These are phyloP conservation scores for Latrodectus geometricus DNA, from an alignment of 1,140 invertebrate genomes.

Conservation along the genomic window DNA sequence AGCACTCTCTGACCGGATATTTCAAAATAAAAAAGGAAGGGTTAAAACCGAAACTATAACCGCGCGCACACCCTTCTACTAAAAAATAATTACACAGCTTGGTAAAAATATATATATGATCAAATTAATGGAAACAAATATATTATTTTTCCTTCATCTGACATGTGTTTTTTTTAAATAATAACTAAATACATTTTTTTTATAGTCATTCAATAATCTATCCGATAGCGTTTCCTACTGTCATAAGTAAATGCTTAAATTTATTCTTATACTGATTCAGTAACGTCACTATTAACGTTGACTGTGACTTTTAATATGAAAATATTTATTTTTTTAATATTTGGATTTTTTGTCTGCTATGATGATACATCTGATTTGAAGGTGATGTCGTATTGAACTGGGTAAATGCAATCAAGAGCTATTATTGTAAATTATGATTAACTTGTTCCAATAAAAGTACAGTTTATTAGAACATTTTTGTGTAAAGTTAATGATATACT, in stretches of 20 bases:
- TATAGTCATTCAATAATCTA: too few relatives aligned
- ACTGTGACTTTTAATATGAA: constrained; percentile 27
- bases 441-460: neutral
- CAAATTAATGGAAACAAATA: too few relatives aligned
- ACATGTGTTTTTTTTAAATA: too few relatives aligned
- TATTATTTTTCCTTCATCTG: too few relatives aligned
- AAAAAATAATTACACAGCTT: neutral
- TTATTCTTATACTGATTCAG: neutral
- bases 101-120: too few relatives aligned
- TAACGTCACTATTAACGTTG: neutral
- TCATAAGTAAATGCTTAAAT: too few relatives aligned
- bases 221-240: too few relatives aligned
- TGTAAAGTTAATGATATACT: neutral
- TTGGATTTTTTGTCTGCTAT: constrained; percentile 30
- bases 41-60: constrained; percentile 36
- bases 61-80: constrained; percentile 14
- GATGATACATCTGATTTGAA: constrained; percentile 37
- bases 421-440: neutral
- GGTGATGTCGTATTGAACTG: constrained; percentile 34
- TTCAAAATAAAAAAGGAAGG: too few relatives aligned
- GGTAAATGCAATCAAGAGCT: neutral
- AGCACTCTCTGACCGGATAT: too few relatives aligned
- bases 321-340: constrained; percentile 27
- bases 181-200: too few relatives aligned
- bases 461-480: too few relatives aligned